phyloP scores from a whole-genome alignment of 1,140 invertebrate genomes.

The Aphelinus certus region DNA sequence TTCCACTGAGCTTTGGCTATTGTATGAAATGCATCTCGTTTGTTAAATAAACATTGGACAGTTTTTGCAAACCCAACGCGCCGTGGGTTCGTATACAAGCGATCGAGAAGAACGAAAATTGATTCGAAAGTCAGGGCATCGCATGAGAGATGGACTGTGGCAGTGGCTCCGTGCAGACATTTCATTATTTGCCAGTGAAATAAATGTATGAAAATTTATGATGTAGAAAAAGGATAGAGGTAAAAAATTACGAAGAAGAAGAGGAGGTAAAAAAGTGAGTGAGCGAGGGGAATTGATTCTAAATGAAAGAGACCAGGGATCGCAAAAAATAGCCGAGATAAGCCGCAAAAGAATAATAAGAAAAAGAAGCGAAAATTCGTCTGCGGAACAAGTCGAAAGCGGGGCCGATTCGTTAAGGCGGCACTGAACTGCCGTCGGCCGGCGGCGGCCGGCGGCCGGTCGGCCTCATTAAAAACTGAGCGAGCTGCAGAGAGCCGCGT shows the following conservation, averaged over 20 bases:
- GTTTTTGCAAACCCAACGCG: no score
- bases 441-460: neutral
- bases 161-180: no score
- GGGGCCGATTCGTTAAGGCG: conserved; percentile 16
- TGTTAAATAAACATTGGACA: no score
- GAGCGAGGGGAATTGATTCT: neutral
- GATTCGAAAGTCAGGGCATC: no score
- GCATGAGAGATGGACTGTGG: no score
- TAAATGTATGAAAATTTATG: no score
- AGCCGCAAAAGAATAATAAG: conserved; percentile 1
- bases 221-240: neutral
- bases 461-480: conserved; percentile 14
- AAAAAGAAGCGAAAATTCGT: conserved; percentile 24
- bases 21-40: no score
- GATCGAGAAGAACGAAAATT: no score
- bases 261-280: conserved; percentile 5
- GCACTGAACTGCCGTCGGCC: no score
- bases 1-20: no score
- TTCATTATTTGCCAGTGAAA: no score
- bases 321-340: conserved; percentile 30
- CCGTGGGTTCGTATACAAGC: no score
- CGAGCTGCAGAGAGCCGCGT: neutral
- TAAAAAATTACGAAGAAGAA: conserved; percentile 40
- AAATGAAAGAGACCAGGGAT: conserved; percentile 34
- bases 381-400: neutral